Conservation (phyloP, 2,888 invertebrate genomes). For the Macaria notata region DNA sequence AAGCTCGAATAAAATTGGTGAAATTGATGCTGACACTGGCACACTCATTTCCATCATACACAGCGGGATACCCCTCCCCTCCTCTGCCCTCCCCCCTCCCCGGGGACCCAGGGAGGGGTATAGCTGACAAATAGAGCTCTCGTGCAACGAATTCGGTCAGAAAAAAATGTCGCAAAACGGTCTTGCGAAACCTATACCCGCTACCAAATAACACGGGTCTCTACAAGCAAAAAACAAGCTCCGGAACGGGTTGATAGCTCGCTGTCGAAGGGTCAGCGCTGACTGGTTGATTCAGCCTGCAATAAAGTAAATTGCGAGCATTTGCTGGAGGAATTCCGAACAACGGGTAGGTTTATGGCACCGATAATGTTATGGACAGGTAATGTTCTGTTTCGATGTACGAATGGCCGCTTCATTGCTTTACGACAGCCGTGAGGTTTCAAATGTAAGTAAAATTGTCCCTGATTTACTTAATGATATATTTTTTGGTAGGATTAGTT, state of each 20-base stretch:
- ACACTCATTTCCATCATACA: constrained; percentile 45
- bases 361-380: constrained; percentile 79
- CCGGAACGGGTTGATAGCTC: constrained; percentile 11
- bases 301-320: constrained; percentile 79
- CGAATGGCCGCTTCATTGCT: constrained; percentile 71
- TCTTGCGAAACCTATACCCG: constrained; percentile 56
- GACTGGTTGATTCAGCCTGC: constrained; percentile 58
- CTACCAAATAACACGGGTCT: constrained; percentile 46
- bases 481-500: no score
- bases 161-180: constrained; percentile 70
- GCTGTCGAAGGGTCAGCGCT: constrained; percentile 42
- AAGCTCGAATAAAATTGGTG: constrained; percentile 42
- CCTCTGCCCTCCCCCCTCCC: constrained; percentile 23
- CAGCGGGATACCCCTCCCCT: constrained; percentile 44
- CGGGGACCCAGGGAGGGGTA: constrained; percentile 36
- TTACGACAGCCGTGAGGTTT: constrained; percentile 43
- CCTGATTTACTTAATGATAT: no score
- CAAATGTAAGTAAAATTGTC: no score
- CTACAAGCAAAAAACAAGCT: constrained; percentile 21
- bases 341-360: constrained; percentile 71
- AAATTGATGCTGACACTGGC: constrained; percentile 46
- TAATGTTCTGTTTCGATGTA: constrained; percentile 72
- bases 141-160: constrained; percentile 68
- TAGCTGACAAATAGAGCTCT: constrained; percentile 74
- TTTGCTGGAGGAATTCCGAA: constrained; percentile 75